Evolutionary conservation across 2,797 vertebrate genomes (phyloP).

Genomic region (Gastrophryne carolinensis): DNA sequence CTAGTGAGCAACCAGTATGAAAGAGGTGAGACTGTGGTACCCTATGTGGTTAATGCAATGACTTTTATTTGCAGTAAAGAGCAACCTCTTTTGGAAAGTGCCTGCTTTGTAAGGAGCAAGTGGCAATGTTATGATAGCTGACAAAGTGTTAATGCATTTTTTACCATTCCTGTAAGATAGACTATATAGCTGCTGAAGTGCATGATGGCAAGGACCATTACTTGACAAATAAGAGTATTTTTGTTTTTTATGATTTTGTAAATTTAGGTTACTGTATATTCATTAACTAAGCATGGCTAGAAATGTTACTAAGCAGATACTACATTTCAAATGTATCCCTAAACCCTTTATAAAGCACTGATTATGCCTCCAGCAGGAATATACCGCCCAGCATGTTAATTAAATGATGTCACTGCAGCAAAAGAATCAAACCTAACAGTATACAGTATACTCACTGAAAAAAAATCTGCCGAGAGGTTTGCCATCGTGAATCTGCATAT

Average conservation of each 20-base stretch:
- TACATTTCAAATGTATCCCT: too few relatives aligned
- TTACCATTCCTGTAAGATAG: constrained; percentile 15
- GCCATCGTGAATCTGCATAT: too few relatives aligned
- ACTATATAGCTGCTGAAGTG: constrained; percentile 23
- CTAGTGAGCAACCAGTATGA: constrained; percentile 1
- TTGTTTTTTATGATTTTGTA: constrained; percentile 29
- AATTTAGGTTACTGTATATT: constrained; percentile 21
- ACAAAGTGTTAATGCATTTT: constrained; percentile 26
- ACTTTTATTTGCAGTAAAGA: constrained; percentile 11
- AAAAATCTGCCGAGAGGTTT: too few relatives aligned
- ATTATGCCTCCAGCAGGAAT: neutral
- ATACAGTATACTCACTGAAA: too few relatives aligned
- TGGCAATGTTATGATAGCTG: constrained; percentile 7
- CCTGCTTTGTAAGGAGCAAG: constrained; percentile 23
- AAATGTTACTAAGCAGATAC: neutral
- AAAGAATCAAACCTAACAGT: too few relatives aligned
- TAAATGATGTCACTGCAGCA: too few relatives aligned
- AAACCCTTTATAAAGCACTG: neutral
- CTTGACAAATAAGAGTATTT: neutral
- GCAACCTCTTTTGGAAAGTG: constrained; percentile 36
- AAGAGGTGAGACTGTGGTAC: constrained; percentile 16
- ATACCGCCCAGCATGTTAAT: neutral
- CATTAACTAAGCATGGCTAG: constrained; percentile 25
- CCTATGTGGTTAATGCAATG: neutral
- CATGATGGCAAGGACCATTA: constrained; percentile 32